Base-by-base conservation (phyloP, 1,140 invertebrate species). In the Meloidogyne exigua region DNA sequence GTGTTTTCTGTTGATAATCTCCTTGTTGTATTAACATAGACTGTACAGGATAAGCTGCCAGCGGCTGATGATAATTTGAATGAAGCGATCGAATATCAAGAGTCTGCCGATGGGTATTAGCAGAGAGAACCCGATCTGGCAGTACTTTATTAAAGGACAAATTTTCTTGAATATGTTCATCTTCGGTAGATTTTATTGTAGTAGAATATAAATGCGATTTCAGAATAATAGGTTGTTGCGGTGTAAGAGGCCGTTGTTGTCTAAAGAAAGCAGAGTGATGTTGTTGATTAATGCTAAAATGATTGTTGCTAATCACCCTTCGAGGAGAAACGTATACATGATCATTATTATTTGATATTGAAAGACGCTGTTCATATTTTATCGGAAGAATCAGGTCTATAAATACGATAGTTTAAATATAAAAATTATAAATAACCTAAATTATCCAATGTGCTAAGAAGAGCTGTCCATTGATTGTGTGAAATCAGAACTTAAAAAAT, bases 401-500 rank as follows among this genome's bases (percentile, higher is more conserved):
- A 57, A 57, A 57, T n/a, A n/a, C 18, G 18, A 5, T 5, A 49
- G 18, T 18, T 18, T 57, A n/a, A 57, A 57, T n/a, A n/a, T n/a
- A n/a, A 57, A 57, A n/a, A 57, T 57, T 57, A 57, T 57, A 57
- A 57, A 49, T 15, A 57, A 44, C 25, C 39, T 71, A 7, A n/a
- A 9, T 63, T 64, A 36, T n/a, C 25, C 75, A 77, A 12, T n/a
- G 23, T 64, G 23, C 71, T 57, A 11, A 77, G 66, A 32, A 77
- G 26, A n/a, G 21, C 23, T n/a, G 23, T 78, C 75, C 75, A 77
- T 65, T 77, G 68, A 42, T 75, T 62, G 64, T 32, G 26, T 23
- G 65, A 62, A 36, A 77, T 77, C 4, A 75, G 4, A 23, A n/a
- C 69, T 49, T 74, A 70, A 71, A 70, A 71, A 28, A 26, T n/a